Evolutionary conservation across 2,113 vertebrate genomes (phyloP).

Genomic region (Dicrurus megarhynchus): DNA sequence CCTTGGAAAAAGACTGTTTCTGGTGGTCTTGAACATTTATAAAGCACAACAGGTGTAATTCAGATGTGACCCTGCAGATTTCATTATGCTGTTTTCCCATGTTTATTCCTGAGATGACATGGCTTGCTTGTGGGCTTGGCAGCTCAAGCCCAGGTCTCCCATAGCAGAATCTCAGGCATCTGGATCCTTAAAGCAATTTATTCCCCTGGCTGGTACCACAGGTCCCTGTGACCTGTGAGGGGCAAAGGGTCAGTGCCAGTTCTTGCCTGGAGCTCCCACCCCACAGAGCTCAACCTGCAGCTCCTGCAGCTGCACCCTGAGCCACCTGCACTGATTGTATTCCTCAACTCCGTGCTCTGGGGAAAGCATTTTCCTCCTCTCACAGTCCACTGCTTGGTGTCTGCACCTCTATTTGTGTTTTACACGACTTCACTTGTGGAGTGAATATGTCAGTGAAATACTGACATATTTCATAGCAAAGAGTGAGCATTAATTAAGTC

Average conservation of each 20-base stretch:
- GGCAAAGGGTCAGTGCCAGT: not conserved
- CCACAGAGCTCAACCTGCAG: not conserved
- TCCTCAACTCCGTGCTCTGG: rapidly evolving
- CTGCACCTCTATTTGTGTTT: not conserved
- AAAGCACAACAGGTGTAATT: not conserved
- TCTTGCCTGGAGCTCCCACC: not conserved
- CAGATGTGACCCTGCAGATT: not conserved
- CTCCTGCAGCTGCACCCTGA: not conserved
- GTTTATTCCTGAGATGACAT: not conserved
- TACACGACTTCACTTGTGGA: too few relatives aligned
- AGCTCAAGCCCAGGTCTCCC: not conserved
- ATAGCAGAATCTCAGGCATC: not conserved
- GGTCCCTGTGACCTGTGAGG: not conserved
- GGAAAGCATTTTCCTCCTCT: not conserved
- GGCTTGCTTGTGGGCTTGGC: not conserved
- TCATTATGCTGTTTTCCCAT: not conserved
- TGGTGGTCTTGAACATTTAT: not conserved
- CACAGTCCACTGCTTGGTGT: not conserved
- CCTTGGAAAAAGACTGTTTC: not conserved
- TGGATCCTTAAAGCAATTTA: not conserved
- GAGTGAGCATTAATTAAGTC: not conserved
- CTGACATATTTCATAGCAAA: not conserved
- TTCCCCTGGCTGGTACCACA: not conserved
- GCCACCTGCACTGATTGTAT: not conserved
- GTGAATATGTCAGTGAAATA: not conserved